Conservation (phyloP, 2,888 invertebrate genomes). For the Heteropelma amictum region DNA sequence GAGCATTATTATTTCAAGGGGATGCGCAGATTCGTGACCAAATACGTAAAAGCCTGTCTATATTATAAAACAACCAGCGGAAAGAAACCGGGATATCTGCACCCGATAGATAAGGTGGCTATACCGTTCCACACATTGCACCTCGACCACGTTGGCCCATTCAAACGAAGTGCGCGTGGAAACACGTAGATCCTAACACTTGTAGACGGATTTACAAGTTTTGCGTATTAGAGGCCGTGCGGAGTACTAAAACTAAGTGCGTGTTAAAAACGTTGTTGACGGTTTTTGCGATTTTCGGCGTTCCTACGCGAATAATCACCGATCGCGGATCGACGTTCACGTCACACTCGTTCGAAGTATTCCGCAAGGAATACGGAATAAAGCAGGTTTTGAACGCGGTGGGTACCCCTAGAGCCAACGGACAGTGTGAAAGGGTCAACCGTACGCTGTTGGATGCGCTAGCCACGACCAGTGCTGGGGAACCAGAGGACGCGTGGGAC, state of each 20-base stretch:
- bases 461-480: conserved; percentile 59
- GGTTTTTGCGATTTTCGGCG: conserved; percentile 65
- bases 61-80: conserved; percentile 65
- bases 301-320: conserved; percentile 67
- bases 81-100: conserved; percentile 63
- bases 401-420: conserved; percentile 69
- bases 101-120: conserved; percentile 68
- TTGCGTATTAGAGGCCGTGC: conserved; percentile 66
- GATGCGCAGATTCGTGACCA: conserved; percentile 71
- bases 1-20: conserved; percentile 75
- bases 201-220: conserved; percentile 75
- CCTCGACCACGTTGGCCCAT: conserved; percentile 76
- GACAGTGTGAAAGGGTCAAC: conserved; percentile 70
- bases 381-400: conserved; percentile 66
- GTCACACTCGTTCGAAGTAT: conserved; percentile 65
- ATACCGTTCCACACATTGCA: conserved; percentile 75
- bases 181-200: conserved; percentile 70
- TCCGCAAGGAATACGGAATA: conserved; percentile 66
- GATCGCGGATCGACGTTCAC: conserved; percentile 75
- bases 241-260: conserved; percentile 63
- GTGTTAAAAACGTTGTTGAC: conserved; percentile 65
- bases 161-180: conserved; percentile 66
- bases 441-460: conserved; percentile 64
- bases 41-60: conserved; percentile 74
- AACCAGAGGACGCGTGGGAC: conserved; percentile 57